Percentiles rank a stretch among this genome's conserved stretches.
These are phyloP conservation scores for Microtus montanus DNA, from an alignment of 2,113 vertebrate species.

Conservation along the genomic window DNA sequence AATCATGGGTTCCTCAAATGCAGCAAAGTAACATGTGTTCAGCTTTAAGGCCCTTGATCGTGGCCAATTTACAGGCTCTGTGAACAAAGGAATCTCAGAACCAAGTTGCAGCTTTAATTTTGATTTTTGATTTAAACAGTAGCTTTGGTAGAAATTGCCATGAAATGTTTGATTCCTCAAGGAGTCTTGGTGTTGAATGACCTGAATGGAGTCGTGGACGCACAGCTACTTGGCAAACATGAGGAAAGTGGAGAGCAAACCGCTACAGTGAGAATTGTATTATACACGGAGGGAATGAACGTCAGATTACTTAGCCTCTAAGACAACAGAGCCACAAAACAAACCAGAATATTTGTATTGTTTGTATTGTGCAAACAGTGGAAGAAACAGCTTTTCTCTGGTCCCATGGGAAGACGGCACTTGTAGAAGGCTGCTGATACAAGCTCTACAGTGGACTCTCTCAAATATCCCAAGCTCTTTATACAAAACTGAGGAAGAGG, in stretches of 20 bases:
- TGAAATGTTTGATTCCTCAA: conserved; percentile 54
- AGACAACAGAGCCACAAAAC: neutral
- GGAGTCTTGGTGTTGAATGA: conserved; percentile 33
- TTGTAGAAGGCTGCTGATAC: neutral
- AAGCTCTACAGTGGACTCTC: neutral
- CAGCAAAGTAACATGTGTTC: neutral
- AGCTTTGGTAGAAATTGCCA: conserved; percentile 50
- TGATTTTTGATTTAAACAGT: conserved; percentile 51
- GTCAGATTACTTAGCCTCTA: neutral
- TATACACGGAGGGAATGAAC: neutral
- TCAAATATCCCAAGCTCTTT: neutral
- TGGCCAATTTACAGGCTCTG: conserved; percentile 40
- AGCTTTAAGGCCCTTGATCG: conserved; percentile 23
- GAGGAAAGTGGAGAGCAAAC: conserved; percentile 13
- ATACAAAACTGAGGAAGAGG: neutral
- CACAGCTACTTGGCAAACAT: neutral
- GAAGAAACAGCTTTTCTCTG: neutral
- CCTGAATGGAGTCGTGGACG: neutral
- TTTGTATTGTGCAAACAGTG: neutral
- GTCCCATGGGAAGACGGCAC: neutral
- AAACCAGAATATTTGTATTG: neutral
- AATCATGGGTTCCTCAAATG: neutral
- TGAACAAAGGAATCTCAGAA: conserved; percentile 36
- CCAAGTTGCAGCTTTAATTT: conserved; percentile 13
- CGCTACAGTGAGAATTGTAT: conserved; percentile 13